Evolutionary conservation across 2,888 invertebrate species (phyloP).

Genomic region (Rotaria socialis): DNA sequence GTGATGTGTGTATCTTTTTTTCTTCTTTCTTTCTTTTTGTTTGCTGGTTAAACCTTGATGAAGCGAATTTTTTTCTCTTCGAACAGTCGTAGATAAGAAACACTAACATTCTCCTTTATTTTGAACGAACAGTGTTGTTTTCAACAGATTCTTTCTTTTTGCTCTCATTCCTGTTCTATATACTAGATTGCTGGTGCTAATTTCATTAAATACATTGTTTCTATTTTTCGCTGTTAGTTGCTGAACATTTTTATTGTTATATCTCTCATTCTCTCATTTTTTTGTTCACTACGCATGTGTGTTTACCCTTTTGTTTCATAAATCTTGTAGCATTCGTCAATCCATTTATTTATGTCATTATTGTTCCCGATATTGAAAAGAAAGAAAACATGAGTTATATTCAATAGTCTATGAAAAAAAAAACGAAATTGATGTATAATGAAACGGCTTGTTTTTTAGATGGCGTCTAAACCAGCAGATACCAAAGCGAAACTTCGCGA

Average conservation of each 20-base stretch:
- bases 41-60: background rate
- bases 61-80: background rate
- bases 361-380: background rate
- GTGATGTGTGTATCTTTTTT: background rate
- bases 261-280: background rate
- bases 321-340: constrained; percentile 15
- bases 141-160: background rate
- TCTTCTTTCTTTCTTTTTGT: background rate
- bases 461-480: constrained; percentile 17
- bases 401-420: background rate
- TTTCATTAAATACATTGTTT: constrained; percentile 19
- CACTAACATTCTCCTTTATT: background rate
- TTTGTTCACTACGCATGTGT: background rate
- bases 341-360: background rate
- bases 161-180: background rate
- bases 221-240: constrained; percentile 1
- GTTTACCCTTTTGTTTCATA: background rate
- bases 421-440: background rate
- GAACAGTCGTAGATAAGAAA: constrained; percentile 6
- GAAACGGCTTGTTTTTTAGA: background rate
- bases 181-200: constrained; percentile 7
- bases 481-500: background rate
- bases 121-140: constrained; percentile 9
- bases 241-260: background rate
- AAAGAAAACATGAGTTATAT: background rate